Percentiles rank a stretch among this genome's conserved stretches.
These are phyloP conservation scores for Escarpia spicata DNA, from an alignment of 2,888 invertebrate species.

Conservation along the genomic window DNA sequence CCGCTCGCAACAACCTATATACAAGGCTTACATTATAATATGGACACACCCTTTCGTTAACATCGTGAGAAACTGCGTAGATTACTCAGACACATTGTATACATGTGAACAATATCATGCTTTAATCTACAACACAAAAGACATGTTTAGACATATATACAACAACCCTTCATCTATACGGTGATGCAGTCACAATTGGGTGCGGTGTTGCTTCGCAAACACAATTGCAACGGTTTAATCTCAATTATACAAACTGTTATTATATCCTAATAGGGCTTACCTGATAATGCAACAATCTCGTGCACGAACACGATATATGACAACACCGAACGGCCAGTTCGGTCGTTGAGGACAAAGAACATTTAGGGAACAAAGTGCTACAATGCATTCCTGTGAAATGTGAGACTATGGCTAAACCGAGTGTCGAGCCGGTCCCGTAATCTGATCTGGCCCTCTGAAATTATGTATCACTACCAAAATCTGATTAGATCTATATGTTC, in stretches of 20 bases:
- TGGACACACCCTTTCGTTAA: neutral
- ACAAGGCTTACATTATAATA: neutral
- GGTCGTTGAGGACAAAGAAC: neutral
- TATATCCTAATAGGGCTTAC: neutral
- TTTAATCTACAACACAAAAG: neutral
- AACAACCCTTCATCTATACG: neutral
- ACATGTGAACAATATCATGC: neutral
- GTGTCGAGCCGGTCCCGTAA: neutral
- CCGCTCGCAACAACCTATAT: no score
- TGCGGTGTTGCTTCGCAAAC: neutral
- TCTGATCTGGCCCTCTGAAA: neutral
- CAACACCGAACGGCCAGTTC: neutral
- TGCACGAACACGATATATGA: neutral
- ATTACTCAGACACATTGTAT: neutral
- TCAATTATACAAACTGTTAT: neutral
- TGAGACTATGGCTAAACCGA: neutral
- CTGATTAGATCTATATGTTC: neutral
- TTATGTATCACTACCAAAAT: neutral
- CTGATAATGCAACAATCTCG: neutral
- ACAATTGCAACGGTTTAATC: neutral
- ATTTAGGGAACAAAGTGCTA: neutral
- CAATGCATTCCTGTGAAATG: neutral
- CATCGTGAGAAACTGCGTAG: neutral
- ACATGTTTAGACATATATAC: neutral
- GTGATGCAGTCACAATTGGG: neutral